Evolutionary conservation across 1,140 invertebrate species (phyloP), one percentile per base, ranked within the genome.

Genomic region (Nylanderia fulva): DNA sequence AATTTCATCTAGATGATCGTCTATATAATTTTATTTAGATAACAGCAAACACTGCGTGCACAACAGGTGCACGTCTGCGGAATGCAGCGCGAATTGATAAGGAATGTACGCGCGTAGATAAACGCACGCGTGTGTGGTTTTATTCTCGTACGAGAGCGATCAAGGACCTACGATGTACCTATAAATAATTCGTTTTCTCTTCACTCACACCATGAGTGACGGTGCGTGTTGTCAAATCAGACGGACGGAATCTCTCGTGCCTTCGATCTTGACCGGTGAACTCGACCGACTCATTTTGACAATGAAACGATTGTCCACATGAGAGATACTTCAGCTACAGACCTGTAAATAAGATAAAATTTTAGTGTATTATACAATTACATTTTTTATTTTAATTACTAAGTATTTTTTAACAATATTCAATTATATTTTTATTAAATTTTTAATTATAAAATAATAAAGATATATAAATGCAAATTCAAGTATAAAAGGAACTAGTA

Each of bases 121-220:
- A 42, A 29, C n/a, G n/a, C 72, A 63, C 72, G 33, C 36, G 36
- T n/a, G n/a, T n/a, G n/a, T n/a, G 72, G 24, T 63, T 39, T 64
- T n/a, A 36, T 45, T 76, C 58, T 13, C 58, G 13, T 24, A 21
- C 74, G 71, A 83, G 71, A 83, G 66, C 90, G 92, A 93, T 93
- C 93, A 93, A 93, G 93, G 92, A 92, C 90, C 84, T 71, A 52
- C 64, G 75, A 60, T 76, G 58, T 42, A 83, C 89, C 91, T 93
- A 93, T 93, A 93, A 93, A 93, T 93, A 93, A 93, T 92, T 72
- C 89, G 86, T 92, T 90, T 3, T 88, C 85, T 92, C 86, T 86
- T 63, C 52, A n/a, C 56, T 60, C n/a, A 8, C 18, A 56, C 68
- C 33, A 80, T 82, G 87, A 90, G 86, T 86, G 85, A 33, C 45